phyloP scores from a whole-genome alignment of 2,888 invertebrate species.

The Agrochola lota region DNA sequence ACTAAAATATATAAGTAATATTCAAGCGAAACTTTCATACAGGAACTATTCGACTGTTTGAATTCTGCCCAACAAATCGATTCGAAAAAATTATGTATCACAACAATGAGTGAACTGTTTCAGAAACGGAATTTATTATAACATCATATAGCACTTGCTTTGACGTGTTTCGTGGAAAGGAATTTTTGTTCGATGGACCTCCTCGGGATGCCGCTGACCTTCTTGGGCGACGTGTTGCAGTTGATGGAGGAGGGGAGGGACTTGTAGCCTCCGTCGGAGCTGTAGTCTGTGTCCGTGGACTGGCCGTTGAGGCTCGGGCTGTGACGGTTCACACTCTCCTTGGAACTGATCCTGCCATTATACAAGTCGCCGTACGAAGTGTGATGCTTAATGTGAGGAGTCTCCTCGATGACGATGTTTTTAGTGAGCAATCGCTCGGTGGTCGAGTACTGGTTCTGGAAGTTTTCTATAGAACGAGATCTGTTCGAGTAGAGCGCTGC shows the following conservation, averaged over 20 bases:
- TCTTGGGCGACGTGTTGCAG: constrained; percentile 84
- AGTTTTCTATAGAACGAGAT: constrained; percentile 89
- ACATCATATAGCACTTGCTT: constrained; percentile 85
- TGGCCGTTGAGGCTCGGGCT: constrained; percentile 86
- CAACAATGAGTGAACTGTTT: constrained; percentile 69
- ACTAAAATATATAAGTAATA: constrained; percentile 48
- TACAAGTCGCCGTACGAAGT: constrained; percentile 88
- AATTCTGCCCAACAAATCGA: constrained; percentile 57
- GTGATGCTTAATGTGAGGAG: constrained; percentile 84
- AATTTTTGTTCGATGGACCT: constrained; percentile 88
- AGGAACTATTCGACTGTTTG: constrained; percentile 49
- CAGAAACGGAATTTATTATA: constrained; percentile 55
- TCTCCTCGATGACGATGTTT: constrained; percentile 81
- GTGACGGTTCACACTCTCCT: constrained; percentile 86
- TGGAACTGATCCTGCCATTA: constrained; percentile 85
- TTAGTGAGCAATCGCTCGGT: constrained; percentile 77
- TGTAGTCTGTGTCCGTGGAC: constrained; percentile 89
- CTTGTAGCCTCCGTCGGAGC: constrained; percentile 89
- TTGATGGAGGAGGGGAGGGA: constrained; percentile 89
- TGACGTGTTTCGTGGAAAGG: constrained; percentile 84
- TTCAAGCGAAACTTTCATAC: constrained; percentile 54
- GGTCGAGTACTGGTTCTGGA: constrained; percentile 80
- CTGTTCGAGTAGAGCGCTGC: constrained; percentile 79
- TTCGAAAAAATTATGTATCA: constrained; percentile 55
- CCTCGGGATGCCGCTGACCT: constrained; percentile 88